Conservation (phyloP, 2,888 invertebrate genomes). For the Bhutanitis thaidina region DNA sequence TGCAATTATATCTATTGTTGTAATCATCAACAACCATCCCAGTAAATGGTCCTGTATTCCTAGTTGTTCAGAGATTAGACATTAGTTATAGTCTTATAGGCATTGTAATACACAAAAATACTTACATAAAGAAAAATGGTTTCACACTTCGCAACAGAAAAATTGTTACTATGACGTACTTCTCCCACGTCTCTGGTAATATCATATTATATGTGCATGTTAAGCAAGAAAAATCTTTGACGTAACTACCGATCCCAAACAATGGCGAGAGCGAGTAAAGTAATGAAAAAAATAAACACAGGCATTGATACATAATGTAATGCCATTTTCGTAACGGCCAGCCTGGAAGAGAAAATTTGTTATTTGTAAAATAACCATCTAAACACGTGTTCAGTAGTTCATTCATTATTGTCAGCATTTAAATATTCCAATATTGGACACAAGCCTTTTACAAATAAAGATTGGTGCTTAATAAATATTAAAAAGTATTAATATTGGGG, state of each 20-base stretch:
- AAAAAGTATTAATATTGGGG: too few relatives aligned
- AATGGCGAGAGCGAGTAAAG: slow-evolving; percentile 58
- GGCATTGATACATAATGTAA: slow-evolving; percentile 46
- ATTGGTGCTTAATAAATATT: too few relatives aligned
- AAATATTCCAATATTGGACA: too few relatives aligned
- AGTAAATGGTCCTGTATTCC: too few relatives aligned
- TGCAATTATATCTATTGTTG: too few relatives aligned
- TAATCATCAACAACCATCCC: too few relatives aligned
- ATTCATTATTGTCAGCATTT: too few relatives aligned
- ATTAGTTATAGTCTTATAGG: too few relatives aligned
- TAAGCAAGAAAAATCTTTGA: slow-evolving; percentile 59
- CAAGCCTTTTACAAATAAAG: too few relatives aligned
- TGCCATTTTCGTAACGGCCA: slow-evolving; percentile 52
- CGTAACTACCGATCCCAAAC: slow-evolving; percentile 57
- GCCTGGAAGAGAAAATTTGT: slow-evolving; percentile 41
- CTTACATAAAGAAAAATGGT: slow-evolving; percentile 62
- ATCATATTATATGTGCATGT: slow-evolving; percentile 62
- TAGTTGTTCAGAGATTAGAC: too few relatives aligned
- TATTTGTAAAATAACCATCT: background rate
- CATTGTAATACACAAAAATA: slow-evolving; percentile 14
- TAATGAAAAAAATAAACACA: slow-evolving; percentile 38
- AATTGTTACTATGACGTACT: slow-evolving; percentile 44
- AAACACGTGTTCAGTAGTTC: too few relatives aligned
- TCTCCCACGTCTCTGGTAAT: slow-evolving; percentile 45
- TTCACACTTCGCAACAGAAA: slow-evolving; percentile 58